Evolutionary conservation across 2,797 vertebrate species (phyloP), one percentile per base, ranked within the genome.

Genomic region (Tiaroga cobitis): DNA sequence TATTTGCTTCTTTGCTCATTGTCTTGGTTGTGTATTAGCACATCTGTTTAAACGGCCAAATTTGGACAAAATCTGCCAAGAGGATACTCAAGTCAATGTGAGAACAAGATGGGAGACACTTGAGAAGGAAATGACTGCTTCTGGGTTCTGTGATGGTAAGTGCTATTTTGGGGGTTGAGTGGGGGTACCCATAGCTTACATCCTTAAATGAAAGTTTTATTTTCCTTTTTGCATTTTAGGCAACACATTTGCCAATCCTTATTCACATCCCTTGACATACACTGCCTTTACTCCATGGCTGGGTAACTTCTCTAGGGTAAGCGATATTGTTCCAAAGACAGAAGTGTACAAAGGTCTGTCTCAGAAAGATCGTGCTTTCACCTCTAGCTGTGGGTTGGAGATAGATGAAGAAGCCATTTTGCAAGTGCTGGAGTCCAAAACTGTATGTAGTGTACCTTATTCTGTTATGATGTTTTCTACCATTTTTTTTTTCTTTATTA

Each of bases 101-200:
- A 37, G 43, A 13, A 70, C 46, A 37, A 72, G 67, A 68, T 81
- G 43, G 46, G n/a, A 70, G 19, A 68, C 8, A 63, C 65, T 70
- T 34, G 65, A 81, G 24, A 70, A 81, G 41, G 29, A 70, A 68
- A 69, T 70, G 8, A 70, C 41, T n/a, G 46, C 49, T 51, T 72
- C 67, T 54, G 80, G 80, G 15, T 81, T 81, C 34, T 81, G 80
- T 39, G 29, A 68, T 41, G 80, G 46, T 72, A 29, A 79, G 79
- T 3, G 39, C 39, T 41, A 13, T 72, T 72, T 72, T 43, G 2
- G 69, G 9, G 69, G 39, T 43, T 2, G 24, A 72, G 39, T 72
- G 63, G 8, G 29, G 6, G 29, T 2, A 29, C 29, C 29, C 29
- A 29, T 67, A 32, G 29, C 13, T 4, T 67, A 67, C 34, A 67